A percentile compares a stretch with the other conserved stretches of the same genome.
phyloP scores from a whole-genome alignment of 2,888 invertebrate genomes.

The Baccha elongata region DNA sequence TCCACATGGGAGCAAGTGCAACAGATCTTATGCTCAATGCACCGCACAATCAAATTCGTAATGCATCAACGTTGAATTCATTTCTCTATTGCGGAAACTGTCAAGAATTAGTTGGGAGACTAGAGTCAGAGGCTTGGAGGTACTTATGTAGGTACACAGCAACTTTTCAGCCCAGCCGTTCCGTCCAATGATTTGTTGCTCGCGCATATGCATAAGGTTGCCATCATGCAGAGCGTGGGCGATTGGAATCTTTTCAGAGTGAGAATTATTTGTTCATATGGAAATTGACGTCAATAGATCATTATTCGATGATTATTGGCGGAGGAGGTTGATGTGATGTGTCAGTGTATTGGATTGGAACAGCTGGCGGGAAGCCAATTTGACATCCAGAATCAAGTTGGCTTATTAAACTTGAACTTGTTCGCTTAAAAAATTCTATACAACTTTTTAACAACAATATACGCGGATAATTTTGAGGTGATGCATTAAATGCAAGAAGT shows the following conservation, averaged over 20 bases:
- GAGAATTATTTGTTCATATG: conserved; percentile 74
- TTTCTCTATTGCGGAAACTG: conserved; percentile 66
- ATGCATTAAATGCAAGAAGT: conserved; percentile 12
- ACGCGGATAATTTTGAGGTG: conserved; percentile 23
- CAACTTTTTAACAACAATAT: conserved; percentile 19
- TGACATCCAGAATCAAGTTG: conserved; percentile 63
- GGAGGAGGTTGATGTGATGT: conserved; percentile 26
- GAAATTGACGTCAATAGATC: conserved; percentile 74
- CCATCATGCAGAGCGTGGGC: conserved; percentile 57
- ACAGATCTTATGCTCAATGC: conserved; percentile 9
- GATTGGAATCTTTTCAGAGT: conserved; percentile 68
- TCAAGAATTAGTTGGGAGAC: conserved; percentile 66
- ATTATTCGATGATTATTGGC: conserved; percentile 68
- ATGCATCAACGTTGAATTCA: conserved; percentile 57
- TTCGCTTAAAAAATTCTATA: conserved; percentile 35
- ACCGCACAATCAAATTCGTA: conserved; percentile 31
- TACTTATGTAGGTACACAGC: background rate
- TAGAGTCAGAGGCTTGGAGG: conserved; percentile 5
- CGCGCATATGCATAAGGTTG: conserved; percentile 42
- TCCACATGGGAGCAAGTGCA: conserved; percentile 54
- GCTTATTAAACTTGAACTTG: conserved; percentile 73
- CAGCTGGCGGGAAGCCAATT: conserved; percentile 16
- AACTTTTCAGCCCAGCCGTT: conserved; percentile 13
- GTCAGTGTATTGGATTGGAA: background rate
- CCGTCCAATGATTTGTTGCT: conserved; percentile 59